Evolutionary conservation across 1,140 invertebrate genomes (phyloP), one percentile per base, ranked within the genome.

Genomic region (Magallana ariakensis): DNA sequence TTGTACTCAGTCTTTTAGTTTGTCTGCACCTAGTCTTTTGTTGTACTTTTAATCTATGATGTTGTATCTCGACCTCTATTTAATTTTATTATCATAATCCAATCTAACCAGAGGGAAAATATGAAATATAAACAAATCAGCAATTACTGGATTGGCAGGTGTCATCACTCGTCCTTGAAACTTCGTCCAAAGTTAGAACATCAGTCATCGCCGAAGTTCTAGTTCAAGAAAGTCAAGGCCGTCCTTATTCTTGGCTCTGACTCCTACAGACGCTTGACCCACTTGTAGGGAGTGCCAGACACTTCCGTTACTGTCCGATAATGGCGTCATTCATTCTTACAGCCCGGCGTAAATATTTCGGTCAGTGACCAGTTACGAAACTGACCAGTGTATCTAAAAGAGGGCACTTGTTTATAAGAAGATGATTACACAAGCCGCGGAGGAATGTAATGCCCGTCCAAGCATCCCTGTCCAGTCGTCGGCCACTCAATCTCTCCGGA

Each of bases 291-390:
- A 75, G 22, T 75, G 22, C 66, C 66, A 75, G 66, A 75, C 66
- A 26, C 22, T 75, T 75, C 66, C 66, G 19, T 13, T 75, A 26
- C 66, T 75, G 66, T 26, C 66, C 66, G 33, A 7, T 75, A 75
- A 26, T 75, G 66, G 66, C 66, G 66, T 75, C 66, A 75, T 75
- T 75, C 22, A 75, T 22, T 75, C 66, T 75, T 75, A 75, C 66
- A 75, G 19, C 22, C 8, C 22, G 11, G 66, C 22, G 33, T 75
- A 75, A 75, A 75, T 26, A 75, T 75, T 75, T 75, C 66, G 66
- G 66, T 75, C 66, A 75, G 66, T 75, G 66, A 75, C 66, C 66
- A 75, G 66, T 75, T 75, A 75, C 66, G 66, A 75, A 75, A 75
- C 66, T 75, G 66, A 75, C 66, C 66, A 75, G 22, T 75, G 66